These are phyloP conservation scores for Marcusenius ussheri DNA, from an alignment of 2,113 vertebrate species.

Conservation along the genomic window DNA sequence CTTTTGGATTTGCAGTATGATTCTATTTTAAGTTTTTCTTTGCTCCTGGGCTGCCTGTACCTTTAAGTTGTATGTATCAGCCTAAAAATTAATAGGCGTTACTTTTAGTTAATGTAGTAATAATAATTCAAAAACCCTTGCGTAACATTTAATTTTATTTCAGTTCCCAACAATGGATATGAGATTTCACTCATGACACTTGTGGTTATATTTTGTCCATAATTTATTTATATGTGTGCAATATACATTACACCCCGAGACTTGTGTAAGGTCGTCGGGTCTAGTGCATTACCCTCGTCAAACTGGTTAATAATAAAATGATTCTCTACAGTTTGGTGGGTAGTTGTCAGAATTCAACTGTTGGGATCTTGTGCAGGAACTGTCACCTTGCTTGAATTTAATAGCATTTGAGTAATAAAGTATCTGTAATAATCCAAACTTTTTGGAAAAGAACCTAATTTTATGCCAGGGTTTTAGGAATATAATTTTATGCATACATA, in stretches of 20 bases:
- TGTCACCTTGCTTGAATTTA: neutral
- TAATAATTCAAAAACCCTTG: neutral
- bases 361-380: neutral
- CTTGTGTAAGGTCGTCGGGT: neutral
- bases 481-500: neutral
- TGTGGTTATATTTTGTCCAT: neutral
- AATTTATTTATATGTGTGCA: neutral
- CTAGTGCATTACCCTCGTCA: neutral
- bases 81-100: neutral
- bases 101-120: neutral
- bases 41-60: neutral
- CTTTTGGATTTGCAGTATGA: neutral
- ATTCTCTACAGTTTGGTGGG: neutral
- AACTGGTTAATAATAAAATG: neutral
- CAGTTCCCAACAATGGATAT: neutral
- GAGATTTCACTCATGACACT: neutral
- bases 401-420: neutral
- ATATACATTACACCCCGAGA: neutral
- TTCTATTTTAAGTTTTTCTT: neutral
- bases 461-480: neutral
- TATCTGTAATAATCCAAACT: neutral
- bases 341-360: neutral
- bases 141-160: neutral
- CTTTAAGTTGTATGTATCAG: neutral
- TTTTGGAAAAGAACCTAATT: neutral